Evolutionary conservation across 1,140 invertebrate species (phyloP).

Genomic region (Homarus americanus): DNA sequence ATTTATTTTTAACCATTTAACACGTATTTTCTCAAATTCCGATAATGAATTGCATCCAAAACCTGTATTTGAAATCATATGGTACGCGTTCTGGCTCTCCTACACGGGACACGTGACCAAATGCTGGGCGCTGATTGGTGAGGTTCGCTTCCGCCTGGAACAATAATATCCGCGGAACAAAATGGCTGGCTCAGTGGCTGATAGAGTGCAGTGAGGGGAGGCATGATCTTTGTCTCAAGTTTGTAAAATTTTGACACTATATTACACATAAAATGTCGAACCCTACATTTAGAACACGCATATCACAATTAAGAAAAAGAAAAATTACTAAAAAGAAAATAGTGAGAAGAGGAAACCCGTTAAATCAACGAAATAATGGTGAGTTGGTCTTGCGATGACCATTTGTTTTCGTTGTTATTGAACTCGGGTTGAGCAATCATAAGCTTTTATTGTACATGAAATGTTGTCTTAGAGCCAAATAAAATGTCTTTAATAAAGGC

Average conservation of each 20-base stretch:
- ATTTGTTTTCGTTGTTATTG: slow-evolving; percentile 69
- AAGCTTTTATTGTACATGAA: background rate
- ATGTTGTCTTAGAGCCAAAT: too few species aligned
- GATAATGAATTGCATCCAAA: background rate
- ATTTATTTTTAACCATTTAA: background rate
- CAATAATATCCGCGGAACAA: slow-evolving; percentile 53
- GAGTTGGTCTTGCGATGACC: slow-evolving; percentile 40
- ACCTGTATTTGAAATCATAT: slow-evolving; percentile 17
- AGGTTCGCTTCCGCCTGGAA: slow-evolving; percentile 56
- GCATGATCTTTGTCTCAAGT: slow-evolving; percentile 61
- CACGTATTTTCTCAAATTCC: background rate
- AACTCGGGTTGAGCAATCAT: slow-evolving; percentile 40
- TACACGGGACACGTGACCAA: slow-evolving; percentile 42
- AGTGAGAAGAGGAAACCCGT: slow-evolving; percentile 54
- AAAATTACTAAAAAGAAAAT: slow-evolving; percentile 67
- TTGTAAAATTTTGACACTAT: slow-evolving; percentile 48
- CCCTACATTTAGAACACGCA: slow-evolving; percentile 56
- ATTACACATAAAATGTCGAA: slow-evolving; percentile 46
- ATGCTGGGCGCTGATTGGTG: slow-evolving; percentile 43
- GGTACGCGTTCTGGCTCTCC: slow-evolving; percentile 52
- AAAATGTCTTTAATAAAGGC: background rate
- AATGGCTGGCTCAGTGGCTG: slow-evolving; percentile 71
- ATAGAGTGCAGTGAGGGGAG: slow-evolving; percentile 50
- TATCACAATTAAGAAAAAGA: slow-evolving; percentile 60
- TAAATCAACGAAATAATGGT: slow-evolving; percentile 69